These are phyloP conservation scores for Trachurus trachurus DNA, from an alignment of 2,797 vertebrate genomes.

Conservation along the genomic window DNA sequence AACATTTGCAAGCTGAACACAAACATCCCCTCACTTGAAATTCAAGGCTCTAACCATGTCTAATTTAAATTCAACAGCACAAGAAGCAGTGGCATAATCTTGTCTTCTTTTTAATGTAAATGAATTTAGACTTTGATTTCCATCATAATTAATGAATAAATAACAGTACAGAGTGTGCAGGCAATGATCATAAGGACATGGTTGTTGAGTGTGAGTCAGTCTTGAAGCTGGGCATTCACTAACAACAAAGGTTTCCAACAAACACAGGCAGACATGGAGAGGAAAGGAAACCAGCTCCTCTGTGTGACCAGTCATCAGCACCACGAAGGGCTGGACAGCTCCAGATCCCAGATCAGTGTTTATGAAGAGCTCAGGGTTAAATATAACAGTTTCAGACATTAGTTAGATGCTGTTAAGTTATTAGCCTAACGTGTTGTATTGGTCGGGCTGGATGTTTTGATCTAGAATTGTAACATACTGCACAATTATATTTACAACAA, in stretches of 20 bases:
- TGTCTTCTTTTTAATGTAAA: not conserved
- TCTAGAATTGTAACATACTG: not conserved
- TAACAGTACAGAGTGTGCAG: not conserved
- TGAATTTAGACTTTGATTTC: conserved; percentile 12
- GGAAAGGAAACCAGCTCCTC: not conserved
- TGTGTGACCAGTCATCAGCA: conserved; percentile 3
- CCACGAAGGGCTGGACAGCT: conserved; percentile 4
- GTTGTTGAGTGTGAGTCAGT: not conserved
- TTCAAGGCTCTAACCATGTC: not conserved
- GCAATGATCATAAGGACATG: not conserved
- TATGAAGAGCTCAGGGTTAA: conserved; percentile 19
- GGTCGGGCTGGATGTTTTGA: not conserved
- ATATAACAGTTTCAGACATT: conserved; percentile 10
- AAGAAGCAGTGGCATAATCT: not conserved
- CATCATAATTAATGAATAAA: not conserved
- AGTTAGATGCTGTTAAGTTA: not conserved
- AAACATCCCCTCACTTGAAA: not conserved
- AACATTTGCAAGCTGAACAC: not conserved
- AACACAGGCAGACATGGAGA: not conserved
- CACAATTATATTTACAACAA: not conserved
- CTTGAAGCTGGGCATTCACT: not conserved
- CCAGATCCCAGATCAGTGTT: conserved; percentile 5
- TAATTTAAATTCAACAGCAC: not conserved
- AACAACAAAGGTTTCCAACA: not conserved
- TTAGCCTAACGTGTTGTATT: not conserved